These are phyloP conservation scores for Poecilia velifera DNA, from an alignment of 2,797 vertebrate genomes.

Conservation along the genomic window DNA sequence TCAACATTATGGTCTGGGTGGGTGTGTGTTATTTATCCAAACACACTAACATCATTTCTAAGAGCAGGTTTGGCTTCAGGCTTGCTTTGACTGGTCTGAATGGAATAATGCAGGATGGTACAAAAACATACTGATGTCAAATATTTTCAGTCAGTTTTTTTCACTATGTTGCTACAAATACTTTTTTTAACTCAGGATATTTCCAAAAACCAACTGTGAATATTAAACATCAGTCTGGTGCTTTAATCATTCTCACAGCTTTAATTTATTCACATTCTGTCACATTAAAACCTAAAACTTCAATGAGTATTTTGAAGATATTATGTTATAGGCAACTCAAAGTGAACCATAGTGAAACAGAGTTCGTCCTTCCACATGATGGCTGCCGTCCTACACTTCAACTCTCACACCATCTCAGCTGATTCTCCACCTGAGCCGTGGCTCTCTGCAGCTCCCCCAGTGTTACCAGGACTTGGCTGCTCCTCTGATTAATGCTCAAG, in stretches of 20 bases:
- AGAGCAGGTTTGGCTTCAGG: background rate
- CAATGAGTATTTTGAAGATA: background rate
- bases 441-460: background rate
- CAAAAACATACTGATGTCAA: background rate
- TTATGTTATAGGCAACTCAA: background rate
- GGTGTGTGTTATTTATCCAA: background rate
- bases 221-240: background rate
- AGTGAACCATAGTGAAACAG: background rate
- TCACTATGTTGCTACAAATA: background rate
- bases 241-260: background rate
- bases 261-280: background rate
- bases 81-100: background rate
- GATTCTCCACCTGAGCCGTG: background rate
- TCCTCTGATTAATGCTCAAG: background rate
- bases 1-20: background rate
- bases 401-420: too few relatives aligned
- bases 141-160: background rate
- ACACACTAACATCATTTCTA: background rate
- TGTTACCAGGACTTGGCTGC: background rate
- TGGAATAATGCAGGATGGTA: background rate
- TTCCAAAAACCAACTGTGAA: background rate
- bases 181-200: background rate
- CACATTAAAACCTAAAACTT: background rate
- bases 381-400: too few relatives aligned
- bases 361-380: too few relatives aligned